These are phyloP conservation scores for Tetraneura akinire DNA, from an alignment of 1,140 invertebrate genomes.

Conservation along the genomic window DNA sequence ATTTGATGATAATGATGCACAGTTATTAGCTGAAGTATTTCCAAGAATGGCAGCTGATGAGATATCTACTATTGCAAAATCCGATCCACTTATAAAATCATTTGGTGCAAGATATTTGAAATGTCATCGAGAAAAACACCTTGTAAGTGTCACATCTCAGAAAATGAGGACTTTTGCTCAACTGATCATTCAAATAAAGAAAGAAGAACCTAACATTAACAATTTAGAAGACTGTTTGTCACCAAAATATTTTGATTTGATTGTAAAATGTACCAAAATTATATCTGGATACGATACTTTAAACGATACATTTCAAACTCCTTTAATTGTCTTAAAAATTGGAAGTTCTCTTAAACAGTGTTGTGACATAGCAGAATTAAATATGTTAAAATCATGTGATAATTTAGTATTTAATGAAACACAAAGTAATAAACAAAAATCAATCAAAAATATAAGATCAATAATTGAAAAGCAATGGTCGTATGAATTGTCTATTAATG, in stretches of 20 bases:
- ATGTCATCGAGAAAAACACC: background rate
- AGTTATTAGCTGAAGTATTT: background rate
- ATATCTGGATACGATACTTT: too few relatives aligned
- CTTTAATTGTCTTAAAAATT: too few relatives aligned
- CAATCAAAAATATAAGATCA: background rate
- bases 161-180: background rate
- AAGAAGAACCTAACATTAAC: too few relatives aligned
- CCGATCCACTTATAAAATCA: background rate
- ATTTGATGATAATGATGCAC: background rate
- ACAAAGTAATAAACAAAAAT: background rate
- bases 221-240: too few relatives aligned
- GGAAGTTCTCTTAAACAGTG: too few relatives aligned
- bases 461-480: constrained; percentile 9
- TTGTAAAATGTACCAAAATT: too few relatives aligned
- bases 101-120: background rate
- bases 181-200: background rate
- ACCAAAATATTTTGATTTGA: too few relatives aligned
- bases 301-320: too few relatives aligned
- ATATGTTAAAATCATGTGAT: too few relatives aligned
- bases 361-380: too few relatives aligned
- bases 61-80: background rate
- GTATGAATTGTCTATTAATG: background rate
- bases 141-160: background rate
- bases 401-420: too few relatives aligned
- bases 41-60: background rate